These are phyloP conservation scores for Zaprionus obscuricornis DNA, from an alignment of 2,888 invertebrate genomes.

Conservation along the genomic window DNA sequence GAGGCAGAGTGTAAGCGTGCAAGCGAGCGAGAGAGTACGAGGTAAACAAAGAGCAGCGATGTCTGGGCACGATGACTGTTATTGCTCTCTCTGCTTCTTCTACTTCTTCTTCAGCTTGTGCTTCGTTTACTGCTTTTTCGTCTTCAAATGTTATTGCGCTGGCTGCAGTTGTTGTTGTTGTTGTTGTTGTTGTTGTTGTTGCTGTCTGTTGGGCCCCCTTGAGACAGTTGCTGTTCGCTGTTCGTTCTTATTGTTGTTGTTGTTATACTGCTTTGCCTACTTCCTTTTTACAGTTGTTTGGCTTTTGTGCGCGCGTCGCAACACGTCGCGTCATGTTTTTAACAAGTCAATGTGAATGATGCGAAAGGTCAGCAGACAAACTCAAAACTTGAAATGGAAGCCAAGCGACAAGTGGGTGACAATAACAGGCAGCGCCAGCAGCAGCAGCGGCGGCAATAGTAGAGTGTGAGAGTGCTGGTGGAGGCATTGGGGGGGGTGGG, in stretches of 20 bases:
- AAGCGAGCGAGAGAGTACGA: neutral
- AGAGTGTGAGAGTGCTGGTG: neutral
- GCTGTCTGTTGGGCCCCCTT: conserved; percentile 46
- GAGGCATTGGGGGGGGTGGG: neutral
- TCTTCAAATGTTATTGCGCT: too few relatives aligned
- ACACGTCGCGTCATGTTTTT: conserved; percentile 62
- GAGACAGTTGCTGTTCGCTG: conserved; percentile 59
- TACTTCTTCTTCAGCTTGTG: conserved; percentile 1
- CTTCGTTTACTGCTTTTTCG: too few relatives aligned
- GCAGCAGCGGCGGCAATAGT: too few relatives aligned
- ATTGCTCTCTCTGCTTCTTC: neutral
- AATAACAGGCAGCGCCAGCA: neutral
- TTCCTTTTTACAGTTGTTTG: conserved; percentile 40
- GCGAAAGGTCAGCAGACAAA: conserved; percentile 73
- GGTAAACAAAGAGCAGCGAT: conserved; percentile 27
- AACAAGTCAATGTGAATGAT: conserved; percentile 75
- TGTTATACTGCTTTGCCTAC: conserved; percentile 42
- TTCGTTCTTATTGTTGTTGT: conserved; percentile 29
- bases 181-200: conserved; percentile 24
- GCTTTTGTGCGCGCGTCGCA: too few relatives aligned
- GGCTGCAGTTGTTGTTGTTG: conserved; percentile 15
- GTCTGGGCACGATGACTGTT: conserved; percentile 32
- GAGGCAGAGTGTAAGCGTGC: neutral
- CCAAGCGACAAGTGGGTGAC: conserved; percentile 41
- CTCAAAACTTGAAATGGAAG: conserved; percentile 41